phyloP scores from a whole-genome alignment of 37 sponge, comb jelly and placozoan species.

The Mnemiopsis leidyi region DNA sequence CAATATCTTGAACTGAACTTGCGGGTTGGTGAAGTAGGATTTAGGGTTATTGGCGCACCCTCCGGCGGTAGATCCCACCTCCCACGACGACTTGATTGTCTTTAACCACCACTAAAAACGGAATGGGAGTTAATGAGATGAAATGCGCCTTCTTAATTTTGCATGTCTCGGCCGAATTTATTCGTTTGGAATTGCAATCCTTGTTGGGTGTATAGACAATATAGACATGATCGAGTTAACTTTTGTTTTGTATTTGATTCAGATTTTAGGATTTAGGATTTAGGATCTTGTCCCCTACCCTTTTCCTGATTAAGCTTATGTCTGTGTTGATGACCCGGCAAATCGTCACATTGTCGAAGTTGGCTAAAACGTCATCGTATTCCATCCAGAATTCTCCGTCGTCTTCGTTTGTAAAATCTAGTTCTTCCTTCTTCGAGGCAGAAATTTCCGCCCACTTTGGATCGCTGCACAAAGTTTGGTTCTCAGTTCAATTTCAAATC shows the following conservation, averaged over 20 bases:
- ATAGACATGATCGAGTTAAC: too few species aligned
- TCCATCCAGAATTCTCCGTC: conserved; percentile 62
- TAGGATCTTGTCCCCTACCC: not conserved
- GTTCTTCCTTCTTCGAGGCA: not conserved
- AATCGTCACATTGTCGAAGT: conserved; percentile 27
- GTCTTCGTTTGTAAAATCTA: conserved; percentile 32
- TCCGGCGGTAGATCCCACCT: not conserved
- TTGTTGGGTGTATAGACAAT: too few species aligned
- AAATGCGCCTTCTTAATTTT: too few species aligned
- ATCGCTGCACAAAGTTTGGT: too few species aligned
- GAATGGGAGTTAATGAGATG: too few species aligned
- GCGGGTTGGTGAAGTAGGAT: conserved; percentile 48
- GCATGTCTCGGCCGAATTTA: too few species aligned
- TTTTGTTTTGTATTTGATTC: too few species aligned
- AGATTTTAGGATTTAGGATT: not conserved
- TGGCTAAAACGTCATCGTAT: not conserved
- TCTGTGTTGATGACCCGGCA: conserved; percentile 1
- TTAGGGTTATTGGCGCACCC: conserved; percentile 6
- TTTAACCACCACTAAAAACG: not conserved
- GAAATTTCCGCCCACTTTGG: conserved; percentile 22
- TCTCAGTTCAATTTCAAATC: too few species aligned
- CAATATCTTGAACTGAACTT: conserved; percentile 29
- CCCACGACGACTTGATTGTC: not conserved
- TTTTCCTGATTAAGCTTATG: not conserved
- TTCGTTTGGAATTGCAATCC: too few species aligned